These are phyloP conservation scores for Anthopleura xanthogrammica DNA, from an alignment of 92 coral and sea anemone species.

Conservation along the genomic window DNA sequence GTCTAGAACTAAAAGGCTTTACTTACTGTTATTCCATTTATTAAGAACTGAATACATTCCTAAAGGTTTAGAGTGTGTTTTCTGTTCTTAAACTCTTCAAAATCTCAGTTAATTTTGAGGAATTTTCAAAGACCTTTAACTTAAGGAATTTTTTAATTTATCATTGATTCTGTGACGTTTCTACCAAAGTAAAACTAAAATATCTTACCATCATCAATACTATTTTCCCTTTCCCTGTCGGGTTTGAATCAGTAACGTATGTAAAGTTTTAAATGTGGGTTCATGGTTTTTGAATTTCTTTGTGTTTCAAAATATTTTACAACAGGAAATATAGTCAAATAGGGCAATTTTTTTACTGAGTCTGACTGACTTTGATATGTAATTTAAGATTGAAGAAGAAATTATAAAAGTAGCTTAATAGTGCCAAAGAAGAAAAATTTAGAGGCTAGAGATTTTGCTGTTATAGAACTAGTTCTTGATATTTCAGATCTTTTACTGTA, in stretches of 20 bases:
- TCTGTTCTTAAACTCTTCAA: background rate
- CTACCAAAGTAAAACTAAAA: background rate
- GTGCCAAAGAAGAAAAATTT: too few relatives aligned
- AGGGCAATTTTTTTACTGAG: too few relatives aligned
- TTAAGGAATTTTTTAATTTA: background rate
- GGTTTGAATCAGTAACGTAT: background rate
- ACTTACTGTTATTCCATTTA: background rate
- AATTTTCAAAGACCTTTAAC: background rate
- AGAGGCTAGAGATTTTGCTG: too few relatives aligned
- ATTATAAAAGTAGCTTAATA: too few relatives aligned
- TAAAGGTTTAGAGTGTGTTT: too few relatives aligned
- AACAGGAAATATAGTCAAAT: too few relatives aligned
- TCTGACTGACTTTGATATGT: too few relatives aligned
- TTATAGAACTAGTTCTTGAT: too few relatives aligned
- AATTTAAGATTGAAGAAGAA: too few relatives aligned
- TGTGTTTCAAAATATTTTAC: background rate
- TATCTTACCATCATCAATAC: background rate
- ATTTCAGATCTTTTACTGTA: too few relatives aligned
- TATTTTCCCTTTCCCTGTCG: background rate
- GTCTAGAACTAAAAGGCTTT: background rate
- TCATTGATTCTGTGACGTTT: slow-evolving; percentile 5
- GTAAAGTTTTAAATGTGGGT: background rate
- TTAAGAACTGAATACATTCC: background rate
- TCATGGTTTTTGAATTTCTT: background rate
- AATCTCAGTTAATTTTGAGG: background rate